Conservation (phyloP, 2,888 invertebrate species). For the Hemicrepidius hirtus region DNA sequence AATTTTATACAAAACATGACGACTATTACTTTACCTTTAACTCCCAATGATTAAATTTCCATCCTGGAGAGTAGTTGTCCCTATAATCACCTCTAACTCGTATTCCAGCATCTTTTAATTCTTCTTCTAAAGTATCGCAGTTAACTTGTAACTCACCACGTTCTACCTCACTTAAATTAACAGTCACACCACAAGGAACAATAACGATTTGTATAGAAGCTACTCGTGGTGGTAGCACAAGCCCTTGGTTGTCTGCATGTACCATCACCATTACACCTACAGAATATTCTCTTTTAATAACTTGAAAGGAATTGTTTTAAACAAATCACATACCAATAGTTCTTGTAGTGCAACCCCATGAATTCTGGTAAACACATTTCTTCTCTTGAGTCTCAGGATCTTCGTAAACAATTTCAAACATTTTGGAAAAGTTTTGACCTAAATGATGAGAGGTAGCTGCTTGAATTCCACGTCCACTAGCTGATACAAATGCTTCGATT, state of each 20-base stretch:
- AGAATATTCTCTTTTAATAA: neutral
- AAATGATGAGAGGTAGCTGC: conserved; percentile 99
- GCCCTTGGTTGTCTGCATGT: conserved; percentile 97
- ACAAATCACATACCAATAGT: conserved; percentile 82
- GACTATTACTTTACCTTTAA: conserved; percentile 78
- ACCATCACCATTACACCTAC: conserved; percentile 90
- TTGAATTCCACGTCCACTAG: conserved; percentile 95
- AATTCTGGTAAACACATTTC: conserved; percentile 95
- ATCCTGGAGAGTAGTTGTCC: conserved; percentile 98
- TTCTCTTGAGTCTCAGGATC: conserved; percentile 93
- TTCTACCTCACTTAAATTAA: conserved; percentile 83
- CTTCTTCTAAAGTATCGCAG: conserved; percentile 82
- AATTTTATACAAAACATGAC: neutral
- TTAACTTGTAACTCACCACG: conserved; percentile 79
- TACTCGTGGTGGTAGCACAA: conserved; percentile 95
- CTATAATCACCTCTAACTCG: conserved; percentile 90
- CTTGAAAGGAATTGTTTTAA: too few relatives aligned
- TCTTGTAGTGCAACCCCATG: conserved; percentile 98
- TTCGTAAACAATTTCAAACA: conserved; percentile 98
- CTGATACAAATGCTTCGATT: conserved; percentile 95
- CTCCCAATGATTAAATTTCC: conserved; percentile 99
- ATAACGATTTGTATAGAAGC: conserved; percentile 92
- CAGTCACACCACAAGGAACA: conserved; percentile 97
- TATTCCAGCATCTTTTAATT: conserved; percentile 78
- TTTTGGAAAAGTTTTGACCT: conserved; percentile 99